Conservation (phyloP, 2,797 vertebrate genomes). For the Sarcoramphus papa region DNA sequence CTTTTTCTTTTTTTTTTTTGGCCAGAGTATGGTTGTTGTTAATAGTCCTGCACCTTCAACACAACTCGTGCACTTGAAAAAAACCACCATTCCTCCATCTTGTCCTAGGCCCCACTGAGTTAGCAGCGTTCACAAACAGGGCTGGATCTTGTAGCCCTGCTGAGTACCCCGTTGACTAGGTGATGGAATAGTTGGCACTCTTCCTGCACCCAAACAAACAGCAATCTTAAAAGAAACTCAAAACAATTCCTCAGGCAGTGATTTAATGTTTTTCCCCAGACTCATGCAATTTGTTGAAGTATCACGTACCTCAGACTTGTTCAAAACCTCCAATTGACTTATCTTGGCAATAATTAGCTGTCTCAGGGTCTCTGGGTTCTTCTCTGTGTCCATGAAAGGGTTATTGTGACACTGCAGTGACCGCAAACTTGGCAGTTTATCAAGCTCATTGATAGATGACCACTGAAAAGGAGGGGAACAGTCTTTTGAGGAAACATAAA, state of each 20-base stretch:
- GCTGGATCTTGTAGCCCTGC: neutral
- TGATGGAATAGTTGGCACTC: neutral
- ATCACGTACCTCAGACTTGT: conserved; percentile 75
- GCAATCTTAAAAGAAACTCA: neutral
- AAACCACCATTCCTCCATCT: neutral
- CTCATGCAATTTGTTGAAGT: neutral
- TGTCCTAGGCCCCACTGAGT: neutral
- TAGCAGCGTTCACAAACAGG: neutral
- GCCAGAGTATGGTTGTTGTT: neutral
- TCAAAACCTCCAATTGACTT: conserved; percentile 75
- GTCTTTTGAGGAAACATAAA: neutral
- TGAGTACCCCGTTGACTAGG: neutral
- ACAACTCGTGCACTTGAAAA: neutral
- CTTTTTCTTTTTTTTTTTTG: neutral
- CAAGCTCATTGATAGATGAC: conserved; percentile 85
- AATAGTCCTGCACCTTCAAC: neutral
- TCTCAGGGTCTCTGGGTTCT: conserved; percentile 70
- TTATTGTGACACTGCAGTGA: conserved; percentile 81
- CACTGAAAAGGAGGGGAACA: conserved; percentile 76
- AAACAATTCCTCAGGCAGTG: neutral
- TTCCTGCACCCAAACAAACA: neutral
- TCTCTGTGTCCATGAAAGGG: conserved; percentile 73
- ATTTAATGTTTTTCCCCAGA: neutral
- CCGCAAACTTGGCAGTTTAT: conserved; percentile 79
- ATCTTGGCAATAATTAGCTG: conserved; percentile 89